phyloP scores from a whole-genome alignment of 2,888 invertebrate genomes.

The Brachypterus glaber region DNA sequence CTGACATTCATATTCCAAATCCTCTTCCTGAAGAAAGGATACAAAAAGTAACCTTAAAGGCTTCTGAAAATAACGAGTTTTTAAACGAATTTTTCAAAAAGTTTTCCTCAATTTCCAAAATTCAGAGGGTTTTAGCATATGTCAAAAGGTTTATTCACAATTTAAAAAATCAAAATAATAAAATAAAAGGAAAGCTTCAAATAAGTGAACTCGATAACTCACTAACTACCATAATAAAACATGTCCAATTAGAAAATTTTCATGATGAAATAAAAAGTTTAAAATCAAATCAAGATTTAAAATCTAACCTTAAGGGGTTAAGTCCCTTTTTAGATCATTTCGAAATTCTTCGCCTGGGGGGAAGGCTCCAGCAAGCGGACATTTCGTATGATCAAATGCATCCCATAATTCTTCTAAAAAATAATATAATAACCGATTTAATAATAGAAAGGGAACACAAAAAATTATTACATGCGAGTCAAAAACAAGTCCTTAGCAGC shows the following conservation, averaged over 20 bases:
- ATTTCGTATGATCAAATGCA: too few relatives aligned
- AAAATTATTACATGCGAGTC: conserved; percentile 14
- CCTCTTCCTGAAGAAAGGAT: background rate
- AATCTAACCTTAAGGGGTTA: too few relatives aligned
- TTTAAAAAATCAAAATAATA: background rate
- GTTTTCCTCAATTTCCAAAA: background rate
- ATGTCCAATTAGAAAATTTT: background rate
- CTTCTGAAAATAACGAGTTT: background rate
- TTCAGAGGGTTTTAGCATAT: background rate
- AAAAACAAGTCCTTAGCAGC: conserved; percentile 11
- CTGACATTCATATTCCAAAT: background rate
- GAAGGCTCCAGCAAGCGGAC: background rate
- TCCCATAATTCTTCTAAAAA: too few relatives aligned
- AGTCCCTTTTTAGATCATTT: background rate
- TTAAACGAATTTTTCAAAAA: background rate
- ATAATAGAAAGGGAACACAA: conserved; percentile 14
- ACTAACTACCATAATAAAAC: background rate
- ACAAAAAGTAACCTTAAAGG: background rate
- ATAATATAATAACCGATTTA: background rate
- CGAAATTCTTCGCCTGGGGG: background rate
- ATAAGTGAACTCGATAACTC: background rate
- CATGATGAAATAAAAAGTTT: background rate
- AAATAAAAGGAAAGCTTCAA: background rate
- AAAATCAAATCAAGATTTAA: too few relatives aligned
- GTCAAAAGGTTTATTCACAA: background rate